Base-by-base conservation (phyloP, 2,888 invertebrate species). In the Cecidostiba fungosa region DNA sequence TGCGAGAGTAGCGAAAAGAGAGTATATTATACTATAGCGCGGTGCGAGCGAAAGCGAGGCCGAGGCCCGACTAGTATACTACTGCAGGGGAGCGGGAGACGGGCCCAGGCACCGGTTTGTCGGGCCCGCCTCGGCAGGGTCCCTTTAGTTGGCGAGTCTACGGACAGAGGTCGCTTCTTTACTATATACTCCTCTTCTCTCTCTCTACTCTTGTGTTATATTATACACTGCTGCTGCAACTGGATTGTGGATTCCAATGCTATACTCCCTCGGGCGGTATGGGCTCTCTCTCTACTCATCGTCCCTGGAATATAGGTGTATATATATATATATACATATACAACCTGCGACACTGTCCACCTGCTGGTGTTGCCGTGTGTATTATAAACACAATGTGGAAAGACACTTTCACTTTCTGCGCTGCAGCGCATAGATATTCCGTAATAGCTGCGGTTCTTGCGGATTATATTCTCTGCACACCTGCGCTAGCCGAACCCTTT, bases 121-220 rank as follows among this genome's bases (percentile, higher is more conserved):
- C 36, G 70, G 50, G 79, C 54, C 47, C 69, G 54, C 59, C 66
- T 69, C 84, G 73, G 78, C 54, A n/a, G 72, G 59, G 77, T 59
- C 26, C n/a, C 47, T 6, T 14, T 43, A 70, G 50, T 84, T 54
- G 84, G 86, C 84, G 86, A 43, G 82, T 70, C 84, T 84, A 78
- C 78, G 77, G 78, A 32, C 47, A 86, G 86, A 62, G 86, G 86
- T 32, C 86, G 74, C 66, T 14, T 39, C 32, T 54, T n/a, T 16
- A 3, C 54, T 50, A 2, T 50, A 14, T 19, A 19, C 26, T 62
- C 59, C 59, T 23, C 62, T 23, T 62, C 62, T 62, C 62, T 62
- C n/a, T 26, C 19, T 62, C 0, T 62, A 5, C 16, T 3, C 19
- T 16, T 6, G 54, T n/a, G 54, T 32, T 54, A 29, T 39, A 4